Percentiles rank a stretch among this genome's conserved stretches.
Evolutionary conservation across 1,140 invertebrate species (phyloP).

Genomic region (Drosophila kanapiae): DNA sequence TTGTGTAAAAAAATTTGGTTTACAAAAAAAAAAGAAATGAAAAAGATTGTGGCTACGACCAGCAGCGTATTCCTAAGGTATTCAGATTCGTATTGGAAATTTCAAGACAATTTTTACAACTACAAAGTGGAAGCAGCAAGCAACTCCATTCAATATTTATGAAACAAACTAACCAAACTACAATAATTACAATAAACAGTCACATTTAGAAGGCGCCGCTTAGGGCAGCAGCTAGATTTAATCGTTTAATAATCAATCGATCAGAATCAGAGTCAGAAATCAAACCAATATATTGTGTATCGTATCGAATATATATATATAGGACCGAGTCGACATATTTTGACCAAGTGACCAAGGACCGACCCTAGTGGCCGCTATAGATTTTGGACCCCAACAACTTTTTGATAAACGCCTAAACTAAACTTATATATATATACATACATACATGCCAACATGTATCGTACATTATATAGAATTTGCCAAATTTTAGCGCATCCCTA

Average conservation of each 20-base stretch:
- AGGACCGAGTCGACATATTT: conserved; percentile 55
- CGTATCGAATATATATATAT: conserved; percentile 63
- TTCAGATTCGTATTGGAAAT: conserved; percentile 52
- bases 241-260: conserved; percentile 36
- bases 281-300: conserved; percentile 57
- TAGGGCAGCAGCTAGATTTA: conserved; percentile 47
- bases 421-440: conserved; percentile 17
- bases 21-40: conserved; percentile 1
- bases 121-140: conserved; percentile 40
- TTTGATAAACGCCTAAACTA: conserved; percentile 51
- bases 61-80: conserved; percentile 2
- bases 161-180: conserved; percentile 24
- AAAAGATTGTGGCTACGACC: conserved; percentile 17
- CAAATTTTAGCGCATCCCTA: conserved; percentile 73
- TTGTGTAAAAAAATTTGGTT: conserved; percentile 36
- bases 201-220: conserved; percentile 27
- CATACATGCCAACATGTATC: conserved; percentile 33
- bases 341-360: conserved; percentile 76
- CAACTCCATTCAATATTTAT: conserved; percentile 38
- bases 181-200: conserved; percentile 30
- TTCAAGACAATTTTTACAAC: conserved; percentile 66
- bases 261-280: conserved; percentile 14
- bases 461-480: conserved; percentile 73
- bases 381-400: conserved; percentile 52
- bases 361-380: conserved; percentile 55